A percentile compares a stretch with the other conserved stretches of the same genome.
Conservation (phyloP, 2,797 vertebrate species). For the Etheostoma perlongum region DNA sequence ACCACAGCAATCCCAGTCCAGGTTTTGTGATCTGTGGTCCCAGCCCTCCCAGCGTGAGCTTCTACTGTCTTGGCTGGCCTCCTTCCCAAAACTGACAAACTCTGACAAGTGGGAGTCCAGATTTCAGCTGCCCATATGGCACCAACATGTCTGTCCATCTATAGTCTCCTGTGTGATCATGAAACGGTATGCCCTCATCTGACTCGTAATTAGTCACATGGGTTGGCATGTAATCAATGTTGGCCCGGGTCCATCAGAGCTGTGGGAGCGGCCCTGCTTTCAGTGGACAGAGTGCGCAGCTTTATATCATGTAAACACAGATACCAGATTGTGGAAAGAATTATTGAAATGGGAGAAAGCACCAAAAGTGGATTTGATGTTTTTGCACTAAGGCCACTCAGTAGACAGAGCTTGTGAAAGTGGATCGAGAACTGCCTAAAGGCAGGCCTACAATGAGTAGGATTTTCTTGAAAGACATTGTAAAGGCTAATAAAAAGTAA, state of each 20-base stretch:
- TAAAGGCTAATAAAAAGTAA: no score
- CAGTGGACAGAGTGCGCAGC: conserved; percentile 22
- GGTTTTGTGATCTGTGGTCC: conserved; percentile 12
- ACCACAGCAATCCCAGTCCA: conserved; percentile 24
- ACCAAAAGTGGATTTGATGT: not conserved
- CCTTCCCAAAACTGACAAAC: conserved; percentile 53
- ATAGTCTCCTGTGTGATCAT: conserved; percentile 50
- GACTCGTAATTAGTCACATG: conserved; percentile 74
- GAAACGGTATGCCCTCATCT: conserved; percentile 64
- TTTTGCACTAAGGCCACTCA: not conserved
- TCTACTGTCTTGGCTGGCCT: conserved; percentile 46
- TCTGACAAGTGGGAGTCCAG: conserved; percentile 49
- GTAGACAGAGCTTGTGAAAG: not conserved
- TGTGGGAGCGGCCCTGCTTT: conserved; percentile 46
- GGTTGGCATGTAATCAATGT: conserved; percentile 50
- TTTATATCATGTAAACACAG: not conserved
- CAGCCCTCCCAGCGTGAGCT: conserved; percentile 22
- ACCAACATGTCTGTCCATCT: conserved; percentile 47
- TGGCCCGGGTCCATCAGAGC: conserved; percentile 66
- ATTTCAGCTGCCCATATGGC: conserved; percentile 71
- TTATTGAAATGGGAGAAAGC: not conserved
- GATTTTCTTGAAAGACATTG: no score
- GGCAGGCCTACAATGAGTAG: no score
- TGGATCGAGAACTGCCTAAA: accelerated
- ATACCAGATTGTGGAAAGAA: no score